Evolutionary conservation across 2,113 vertebrate species (phyloP), one percentile per base, ranked within the genome.

Genomic region (Otus sunia): DNA sequence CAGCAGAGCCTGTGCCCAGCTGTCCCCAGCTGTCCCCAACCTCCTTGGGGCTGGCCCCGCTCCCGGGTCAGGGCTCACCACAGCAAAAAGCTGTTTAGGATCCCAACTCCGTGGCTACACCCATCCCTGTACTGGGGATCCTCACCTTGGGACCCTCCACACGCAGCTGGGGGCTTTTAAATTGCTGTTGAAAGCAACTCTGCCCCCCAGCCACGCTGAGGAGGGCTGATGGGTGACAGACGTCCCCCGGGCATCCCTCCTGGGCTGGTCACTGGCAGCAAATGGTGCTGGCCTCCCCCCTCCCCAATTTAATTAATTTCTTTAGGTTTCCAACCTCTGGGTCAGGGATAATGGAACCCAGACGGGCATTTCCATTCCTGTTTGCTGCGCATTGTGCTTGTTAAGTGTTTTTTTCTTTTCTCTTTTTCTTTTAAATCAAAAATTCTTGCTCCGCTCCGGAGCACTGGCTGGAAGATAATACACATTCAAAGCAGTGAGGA

Each of bases 281-380:
- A 67, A 8, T 4, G 2, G 27, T 47, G 6, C 92, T 47, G 81
- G 58, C 74, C 41, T 37, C 53, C 29, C 49, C 41, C 11, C 30
- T 43, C 30, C 68, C 49, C 64, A 34, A 0, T 71, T 80, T 69
- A 95, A 94, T 95, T 41, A 37, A 86, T 92, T 94, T 96, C 78
- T 94, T 94, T 96, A 78, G 85, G 63, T 84, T 97, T 50, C 82
- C 95, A 96, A 64, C 97, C 97, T 74, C 94, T 81, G 90, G 97
- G 96, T 97, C 95, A 95, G 82, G 90, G 87, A 58, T 97, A 97
- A 97, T 97, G 92, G 96, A 94, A 96, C 67, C 85, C 97, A 97
- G 97, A 95, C 88, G 20, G 2, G 34, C 79, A 32, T 94, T 93
- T 80, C 85, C 87, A 90, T 83, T 95, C 90, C 94, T 74, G 55